Evolutionary conservation across 2,797 vertebrate species (phyloP), one percentile per base, ranked within the genome.

Genomic region (Stomatorhinus walkeri): DNA sequence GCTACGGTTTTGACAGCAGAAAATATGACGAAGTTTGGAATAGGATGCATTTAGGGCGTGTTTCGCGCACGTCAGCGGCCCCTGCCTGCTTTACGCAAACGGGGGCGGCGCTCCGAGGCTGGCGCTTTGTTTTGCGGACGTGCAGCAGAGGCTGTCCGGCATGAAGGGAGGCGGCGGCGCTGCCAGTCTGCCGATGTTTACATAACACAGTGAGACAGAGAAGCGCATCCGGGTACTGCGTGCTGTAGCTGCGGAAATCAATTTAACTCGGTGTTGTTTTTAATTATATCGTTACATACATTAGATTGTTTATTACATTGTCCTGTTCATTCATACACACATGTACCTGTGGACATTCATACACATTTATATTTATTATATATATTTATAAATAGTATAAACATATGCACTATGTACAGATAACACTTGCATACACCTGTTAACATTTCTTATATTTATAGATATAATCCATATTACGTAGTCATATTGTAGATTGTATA

Each of bases 111-210:
- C 28, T 24, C n/a, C 56, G 14, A 56, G 46, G 9, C 40, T 48
- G 19, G 9, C 43, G 4, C 22, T 72, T 59, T 68, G n/a, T 48
- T 12, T 22, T 28, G 83, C 40, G 88, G 56, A 89, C 84, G 88
- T 89, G 88, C 88, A 16, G 84, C 22, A 56, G 84, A 79, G n/a
- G 49, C 59, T 0, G 59, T 87, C 52, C 88, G 36, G 22, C 84
- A 89, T 87, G 84, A 87, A 87, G 84, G 88, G 46, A 24, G 68
- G 16, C 64, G 49, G 88, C 51, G 84, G 40, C 12, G 28, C 12
- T 54, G 32, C 64, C 59, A 76, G 9, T 12, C 36, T 14, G 16
- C 28, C 32, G 2, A 40, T 84, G 88, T 89, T 89, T 89, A 52
- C 84, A 87, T 89, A 85, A 54, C 61, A 89, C 32, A 19, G 28